Evolutionary conservation across 2,797 vertebrate species (phyloP), one percentile per base, ranked within the genome.

Genomic region (Anguilla pacifica): DNA sequence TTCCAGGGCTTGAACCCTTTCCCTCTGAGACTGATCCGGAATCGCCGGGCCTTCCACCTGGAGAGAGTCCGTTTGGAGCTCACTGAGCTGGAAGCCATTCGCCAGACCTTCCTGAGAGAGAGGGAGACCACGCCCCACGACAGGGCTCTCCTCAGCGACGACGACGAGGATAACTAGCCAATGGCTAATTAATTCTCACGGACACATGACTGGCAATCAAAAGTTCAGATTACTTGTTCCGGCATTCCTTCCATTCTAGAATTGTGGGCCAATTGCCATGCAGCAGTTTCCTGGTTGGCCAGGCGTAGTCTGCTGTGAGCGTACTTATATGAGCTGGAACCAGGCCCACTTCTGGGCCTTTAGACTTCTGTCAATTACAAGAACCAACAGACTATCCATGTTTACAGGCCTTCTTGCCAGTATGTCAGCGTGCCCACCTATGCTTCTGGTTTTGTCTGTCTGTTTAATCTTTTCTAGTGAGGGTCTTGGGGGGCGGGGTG

Each of bases 1-100:
- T 99, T 99, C 86, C 97, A 95, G 91, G 98, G 98, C 93, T 98
- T 99, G 96, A 99, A 99, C 92, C 98, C 99, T 0, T 99, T 99
- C 89, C 99, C 98, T 0, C 94, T 99, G 94, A 96, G 97, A 31
- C 98, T 98, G 93, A 99, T 99, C 92, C 97, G 97, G 89, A 99
- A 98, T 95, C 96, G 98, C 6, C 97, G 98, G 15, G 91, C 97
- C 9, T 98, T 97, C 93, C 98, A 99, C 94, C 91, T 99, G 95
- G 99, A 99, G 95, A 99, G 98, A 87, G 98, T 99, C 25, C 97
- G 98, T 0, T 96, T 98, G 19, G 99, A 99, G 92, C 95, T 99
- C 88, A 98, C 96, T 0, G 98, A 99, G 91, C 96, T 99, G 88
- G 99, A 99, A 90, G 97, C 98, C 88, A 99, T 99, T 88, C 96